These are phyloP conservation scores for Drosophila gunungcola DNA, from an alignment of 1,140 invertebrate species.

Conservation along the genomic window DNA sequence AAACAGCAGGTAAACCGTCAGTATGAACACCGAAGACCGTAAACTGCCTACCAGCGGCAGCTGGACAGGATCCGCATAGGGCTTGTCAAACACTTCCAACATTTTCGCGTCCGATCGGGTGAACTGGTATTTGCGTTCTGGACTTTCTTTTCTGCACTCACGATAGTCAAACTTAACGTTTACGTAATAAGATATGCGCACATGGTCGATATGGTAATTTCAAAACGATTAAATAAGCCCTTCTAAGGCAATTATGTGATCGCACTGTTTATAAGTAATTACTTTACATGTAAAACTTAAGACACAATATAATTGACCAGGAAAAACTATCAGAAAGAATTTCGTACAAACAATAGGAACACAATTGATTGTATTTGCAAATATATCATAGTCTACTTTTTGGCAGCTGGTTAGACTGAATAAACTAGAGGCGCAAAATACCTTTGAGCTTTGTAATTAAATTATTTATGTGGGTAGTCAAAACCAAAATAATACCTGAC, in stretches of 20 bases:
- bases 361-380: too few relatives aligned
- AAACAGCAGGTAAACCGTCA: constrained; percentile 91
- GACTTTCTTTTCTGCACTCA: not conserved
- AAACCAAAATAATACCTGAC: too few relatives aligned
- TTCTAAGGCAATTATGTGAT: not conserved
- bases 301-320: too few relatives aligned
- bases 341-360: too few relatives aligned
- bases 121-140: not conserved
- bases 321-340: too few relatives aligned
- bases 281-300: too few relatives aligned
- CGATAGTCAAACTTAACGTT: not conserved
- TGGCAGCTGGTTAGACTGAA: too few relatives aligned
- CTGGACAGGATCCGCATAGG: constrained; percentile 32
- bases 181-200: constrained; percentile 1
- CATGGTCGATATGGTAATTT: not conserved
- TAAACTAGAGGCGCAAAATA: too few relatives aligned
- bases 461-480: too few relatives aligned
- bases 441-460: too few relatives aligned
- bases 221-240: not conserved
- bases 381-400: too few relatives aligned
- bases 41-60: constrained; percentile 89
- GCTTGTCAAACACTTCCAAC: constrained; percentile 25
- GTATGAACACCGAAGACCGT: constrained; percentile 88
- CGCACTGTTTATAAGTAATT: too few relatives aligned
- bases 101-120: constrained; percentile 12